Evolutionary conservation across 2,113 vertebrate genomes (phyloP), one percentile per base, ranked within the genome.

Genomic region (Sciurus niger): DNA sequence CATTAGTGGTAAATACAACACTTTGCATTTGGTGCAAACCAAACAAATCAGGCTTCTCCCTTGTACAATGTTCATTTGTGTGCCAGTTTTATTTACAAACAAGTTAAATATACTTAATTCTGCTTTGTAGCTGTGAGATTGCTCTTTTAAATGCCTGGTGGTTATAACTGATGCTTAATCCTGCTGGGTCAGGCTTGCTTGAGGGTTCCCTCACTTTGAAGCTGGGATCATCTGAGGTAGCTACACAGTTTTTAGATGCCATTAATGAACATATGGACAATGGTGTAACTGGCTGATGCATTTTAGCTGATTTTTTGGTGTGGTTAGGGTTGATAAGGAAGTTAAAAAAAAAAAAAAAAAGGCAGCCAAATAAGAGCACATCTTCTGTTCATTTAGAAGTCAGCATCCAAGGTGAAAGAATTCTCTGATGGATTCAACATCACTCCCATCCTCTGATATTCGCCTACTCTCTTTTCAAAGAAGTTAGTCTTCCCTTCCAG

Each of bases 31-130:
- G 40, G 40, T 40, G 40, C 40, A 40, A 40, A 40, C 40, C 40
- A 40, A 40, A 40, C 40, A 40, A 40, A 40, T 40, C 40, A 40
- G 40, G 40, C 40, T 40, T 40, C 40, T 40, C 40, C 40, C 40
- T 40, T 40, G 40, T 40, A 40, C 40, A 40, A 4, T 40, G 40
- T 97, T 85, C 96, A 97, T 95, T 74, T 96, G 97, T 67, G 53
- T 96, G 84, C 98, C 97, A 97, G 76, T 93, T 97, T 97, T 98
- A 98, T 95, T 89, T 98, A 98, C 94, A 98, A 98, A 97, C 95
- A 97, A 96, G 94, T 98, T 97, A 98, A 90, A 95, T 98, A 98
- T 98, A 98, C 97, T 96, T 90, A 96, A 97, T 96, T 24, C 97
- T 98, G 97, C 96, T 80, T 79, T 80, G 77, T 94, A 98, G 98